phyloP scores from a whole-genome alignment of 1,140 invertebrate genomes.

The Capitella teleta region DNA sequence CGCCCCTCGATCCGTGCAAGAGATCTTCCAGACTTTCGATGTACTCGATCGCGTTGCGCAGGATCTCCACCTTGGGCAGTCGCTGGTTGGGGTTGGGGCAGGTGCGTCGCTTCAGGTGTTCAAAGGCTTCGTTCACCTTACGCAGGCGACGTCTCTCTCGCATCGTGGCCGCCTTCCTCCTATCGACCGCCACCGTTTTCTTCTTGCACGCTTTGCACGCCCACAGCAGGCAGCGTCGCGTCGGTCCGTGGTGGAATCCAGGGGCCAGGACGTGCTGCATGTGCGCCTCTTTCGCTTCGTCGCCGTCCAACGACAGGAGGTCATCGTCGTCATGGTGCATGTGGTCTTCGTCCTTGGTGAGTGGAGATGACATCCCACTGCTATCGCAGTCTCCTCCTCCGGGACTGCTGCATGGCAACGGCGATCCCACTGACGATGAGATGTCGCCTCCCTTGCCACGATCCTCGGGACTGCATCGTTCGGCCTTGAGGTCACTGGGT shows the following conservation, averaged over 20 bases:
- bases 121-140: conserved; percentile 98
- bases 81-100: conserved; percentile 89
- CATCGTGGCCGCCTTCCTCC: conserved; percentile 90
- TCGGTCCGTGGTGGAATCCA: conserved; percentile 29
- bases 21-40: conserved; percentile 79
- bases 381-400: too few species aligned
- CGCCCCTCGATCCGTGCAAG: conserved; percentile 35
- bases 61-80: conserved; percentile 92
- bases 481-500: conserved; percentile 4
- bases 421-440: background rate
- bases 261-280: conserved; percentile 42
- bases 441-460: background rate
- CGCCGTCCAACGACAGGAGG: conserved; percentile 12
- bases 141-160: conserved; percentile 78
- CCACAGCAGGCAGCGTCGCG: conserved; percentile 75
- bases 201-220: conserved; percentile 93
- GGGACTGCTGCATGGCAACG: background rate
- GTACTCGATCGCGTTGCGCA: conserved; percentile 93
- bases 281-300: conserved; percentile 16
- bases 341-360: background rate
- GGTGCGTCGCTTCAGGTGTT: conserved; percentile 80
- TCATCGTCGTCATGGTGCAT: conserved; percentile 4
- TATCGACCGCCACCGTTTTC: conserved; percentile 84
- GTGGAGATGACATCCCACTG: background rate
- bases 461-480: background rate